phyloP scores from a whole-genome alignment of 1,140 invertebrate species.

The Teleogryllus occipitalis region DNA sequence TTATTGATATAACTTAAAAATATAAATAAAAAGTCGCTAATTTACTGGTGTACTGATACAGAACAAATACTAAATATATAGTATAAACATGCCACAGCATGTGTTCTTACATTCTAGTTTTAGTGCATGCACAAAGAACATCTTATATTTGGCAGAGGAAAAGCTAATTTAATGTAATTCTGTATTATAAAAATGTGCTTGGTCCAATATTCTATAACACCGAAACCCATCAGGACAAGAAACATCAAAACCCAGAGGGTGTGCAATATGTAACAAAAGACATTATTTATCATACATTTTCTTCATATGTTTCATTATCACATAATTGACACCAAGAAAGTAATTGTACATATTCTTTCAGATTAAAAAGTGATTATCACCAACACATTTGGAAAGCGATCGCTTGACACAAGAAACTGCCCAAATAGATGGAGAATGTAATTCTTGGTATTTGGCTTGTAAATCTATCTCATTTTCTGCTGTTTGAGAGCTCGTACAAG shows the following conservation, averaged over 20 bases:
- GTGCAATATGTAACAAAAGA: not conserved
- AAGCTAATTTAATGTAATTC: too few species aligned
- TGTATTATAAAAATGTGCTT: not conserved
- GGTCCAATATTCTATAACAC: not conserved
- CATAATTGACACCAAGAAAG: not conserved
- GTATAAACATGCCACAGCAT: not conserved
- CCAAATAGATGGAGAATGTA: too few species aligned
- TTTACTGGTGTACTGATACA: not conserved
- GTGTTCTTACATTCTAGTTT: not conserved
- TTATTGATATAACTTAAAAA: too few species aligned
- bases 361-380: too few species aligned
- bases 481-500: too few species aligned
- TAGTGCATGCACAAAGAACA: not conserved
- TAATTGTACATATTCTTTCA: too few species aligned
- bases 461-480: too few species aligned
- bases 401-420: too few species aligned
- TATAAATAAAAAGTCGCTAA: too few species aligned
- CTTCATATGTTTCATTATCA: not conserved
- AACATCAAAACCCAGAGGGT: not conserved
- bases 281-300: not conserved
- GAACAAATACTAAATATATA: not conserved
- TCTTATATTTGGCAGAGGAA: not conserved
- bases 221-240: not conserved
- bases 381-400: too few species aligned
- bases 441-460: too few species aligned